Evolutionary conservation across 2,797 vertebrate species (phyloP).

Genomic region (Pyrocephalus nanus): DNA sequence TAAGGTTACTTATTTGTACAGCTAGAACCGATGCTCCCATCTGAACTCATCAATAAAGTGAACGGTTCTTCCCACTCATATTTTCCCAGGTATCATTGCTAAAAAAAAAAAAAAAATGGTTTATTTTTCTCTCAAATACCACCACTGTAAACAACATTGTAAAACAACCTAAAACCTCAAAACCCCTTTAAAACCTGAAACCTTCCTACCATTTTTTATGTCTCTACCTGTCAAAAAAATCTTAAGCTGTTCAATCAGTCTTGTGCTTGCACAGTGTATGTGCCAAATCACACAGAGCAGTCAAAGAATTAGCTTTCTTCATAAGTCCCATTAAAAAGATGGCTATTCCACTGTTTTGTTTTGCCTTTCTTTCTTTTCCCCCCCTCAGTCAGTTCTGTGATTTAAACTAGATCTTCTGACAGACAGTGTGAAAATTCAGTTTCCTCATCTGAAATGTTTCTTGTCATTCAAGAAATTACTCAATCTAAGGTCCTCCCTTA

Average conservation of each 20-base stretch:
- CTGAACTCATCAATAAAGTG: neutral
- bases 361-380: neutral
- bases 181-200: neutral
- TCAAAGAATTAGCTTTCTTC: neutral
- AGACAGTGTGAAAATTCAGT: neutral
- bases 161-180: constrained; percentile 10
- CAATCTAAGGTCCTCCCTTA: neutral
- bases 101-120: neutral
- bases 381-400: neutral
- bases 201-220: neutral
- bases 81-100: neutral
- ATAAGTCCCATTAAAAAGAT: constrained; percentile 13
- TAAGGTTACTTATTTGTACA: neutral
- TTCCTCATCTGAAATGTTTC: neutral
- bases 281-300: constrained; percentile 20
- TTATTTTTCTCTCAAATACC: neutral
- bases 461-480: neutral
- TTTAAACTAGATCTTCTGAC: constrained; percentile 25
- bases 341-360: neutral
- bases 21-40: neutral
- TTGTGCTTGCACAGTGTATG: neutral
- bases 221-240: constrained; percentile 5
- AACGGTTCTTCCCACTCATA: neutral
- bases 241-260: constrained; percentile 10
- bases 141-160: neutral